Base-by-base conservation (phyloP, 2,888 invertebrate species). In the Oscheius sp. region DNA sequence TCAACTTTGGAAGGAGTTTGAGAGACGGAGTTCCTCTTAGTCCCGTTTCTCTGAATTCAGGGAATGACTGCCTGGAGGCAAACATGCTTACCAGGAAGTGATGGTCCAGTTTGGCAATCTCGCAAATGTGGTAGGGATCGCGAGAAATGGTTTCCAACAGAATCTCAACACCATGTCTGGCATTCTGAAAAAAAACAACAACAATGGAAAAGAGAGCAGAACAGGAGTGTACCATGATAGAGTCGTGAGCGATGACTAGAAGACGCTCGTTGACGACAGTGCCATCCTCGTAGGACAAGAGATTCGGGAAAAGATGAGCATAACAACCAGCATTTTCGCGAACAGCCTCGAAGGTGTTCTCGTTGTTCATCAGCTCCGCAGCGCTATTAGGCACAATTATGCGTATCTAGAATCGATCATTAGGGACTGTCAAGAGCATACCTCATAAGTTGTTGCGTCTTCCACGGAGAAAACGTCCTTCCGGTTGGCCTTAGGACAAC, bases 401-500 rank as follows among this genome's bases (percentile, higher is more conserved):
- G 9, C 65, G 48, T 21, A 65, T 48, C 65, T 65, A 4, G 9
- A 60, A 53, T 2, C 29, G 3, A 4, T 2, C 29, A 65, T 13
- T 32, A 21, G 29, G 11, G 2, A 11, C 11, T 53, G 4, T 21
- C 3, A 21, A 11, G 21, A 21, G 11, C 53, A 47, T 48, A 65
- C 65, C 50, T 65, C 65, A 32, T 65, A 65, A 10, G 50, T 29
- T 50, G 42, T 65, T 32, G 29, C 10, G 32, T 48, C 50, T 7
- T 65, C 65, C 1, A 65, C 21, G 13, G 65, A 65, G 50, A 50
- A 65, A 10, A 29, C 51, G 48, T 65, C 65, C 11, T 48, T 21
- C 11, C 65, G 21, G 2, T 65, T 65, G 13, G 65, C 65, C 13
- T 65, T 65, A 32, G 50, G 48, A 32, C 65, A 65, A n/a, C 65